A percentile compares a stretch with the other conserved stretches of the same genome.
These are phyloP conservation scores for Timema podura DNA, from an alignment of 2,888 invertebrate species.

Conservation along the genomic window DNA sequence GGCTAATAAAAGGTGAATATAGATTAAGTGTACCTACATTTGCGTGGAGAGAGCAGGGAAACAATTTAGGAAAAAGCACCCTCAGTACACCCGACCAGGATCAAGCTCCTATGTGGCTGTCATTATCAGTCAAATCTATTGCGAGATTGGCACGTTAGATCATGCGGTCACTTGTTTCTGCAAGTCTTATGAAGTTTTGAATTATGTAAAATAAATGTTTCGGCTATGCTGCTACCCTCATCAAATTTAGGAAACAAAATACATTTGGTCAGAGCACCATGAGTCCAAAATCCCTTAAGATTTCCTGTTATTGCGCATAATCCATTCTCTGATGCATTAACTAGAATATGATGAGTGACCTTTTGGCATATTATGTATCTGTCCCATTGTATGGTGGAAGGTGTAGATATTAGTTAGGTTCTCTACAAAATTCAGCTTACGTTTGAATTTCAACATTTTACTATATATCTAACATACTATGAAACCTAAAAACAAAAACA, in stretches of 20 bases:
- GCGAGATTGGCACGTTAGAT: too few relatives aligned
- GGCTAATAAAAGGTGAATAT: too few relatives aligned
- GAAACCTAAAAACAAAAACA: too few relatives aligned
- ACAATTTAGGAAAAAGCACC: too few relatives aligned
- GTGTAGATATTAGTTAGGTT: neutral
- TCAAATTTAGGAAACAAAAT: slow-evolving; percentile 6
- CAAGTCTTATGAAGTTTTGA: slow-evolving; percentile 5
- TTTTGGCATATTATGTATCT: slow-evolving; percentile 5
- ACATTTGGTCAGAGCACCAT: neutral
- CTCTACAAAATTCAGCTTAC: neutral
- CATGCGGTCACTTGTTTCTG: slow-evolving; percentile 6
- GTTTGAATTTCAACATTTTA: neutral
- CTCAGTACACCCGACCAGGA: too few relatives aligned
- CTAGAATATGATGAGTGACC: slow-evolving; percentile 5
- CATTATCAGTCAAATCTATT: too few relatives aligned
- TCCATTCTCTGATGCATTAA: slow-evolving; percentile 10
- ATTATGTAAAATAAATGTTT: slow-evolving; percentile 8
- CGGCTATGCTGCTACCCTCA: neutral
- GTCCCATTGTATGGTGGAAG: neutral
- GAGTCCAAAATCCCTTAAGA: slow-evolving; percentile 3
- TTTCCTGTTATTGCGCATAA: neutral
- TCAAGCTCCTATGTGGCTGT: too few relatives aligned
- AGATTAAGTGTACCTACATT: too few relatives aligned
- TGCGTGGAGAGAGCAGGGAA: too few relatives aligned
- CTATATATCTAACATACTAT: too few relatives aligned